A percentile compares a stretch with the other conserved stretches of the same genome.
Conservation (phyloP, 1,140 invertebrate genomes). For the Lerema accius region DNA sequence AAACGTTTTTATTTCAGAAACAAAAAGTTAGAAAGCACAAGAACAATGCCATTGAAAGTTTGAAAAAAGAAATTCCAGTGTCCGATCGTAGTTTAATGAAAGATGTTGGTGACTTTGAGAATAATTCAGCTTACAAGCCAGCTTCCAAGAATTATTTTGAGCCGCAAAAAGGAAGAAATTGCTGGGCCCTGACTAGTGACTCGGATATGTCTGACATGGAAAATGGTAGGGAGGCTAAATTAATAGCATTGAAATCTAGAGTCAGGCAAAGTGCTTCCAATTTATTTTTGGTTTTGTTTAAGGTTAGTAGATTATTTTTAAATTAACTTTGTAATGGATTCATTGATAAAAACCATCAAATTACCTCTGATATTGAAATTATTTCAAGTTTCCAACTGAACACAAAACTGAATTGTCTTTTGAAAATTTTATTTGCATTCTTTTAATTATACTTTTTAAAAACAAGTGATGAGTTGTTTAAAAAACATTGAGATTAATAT, state of each 20-base stretch:
- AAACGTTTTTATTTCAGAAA: slow-evolving; percentile 60
- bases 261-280: slow-evolving; percentile 77
- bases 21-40: slow-evolving; percentile 74
- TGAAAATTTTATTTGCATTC: no score
- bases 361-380: no score
- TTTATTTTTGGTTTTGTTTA: slow-evolving; percentile 73
- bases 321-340: no score
- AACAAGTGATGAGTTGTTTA: no score
- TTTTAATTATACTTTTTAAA: no score
- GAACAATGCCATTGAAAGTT: slow-evolving; percentile 73
- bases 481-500: no score
- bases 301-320: slow-evolving; percentile 52
- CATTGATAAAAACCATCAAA: no score
- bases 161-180: slow-evolving; percentile 51
- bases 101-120: slow-evolving; percentile 70
- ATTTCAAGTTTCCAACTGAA: no score
- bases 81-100: slow-evolving; percentile 72
- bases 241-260: slow-evolving; percentile 71
- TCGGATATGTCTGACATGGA: slow-evolving; percentile 80
- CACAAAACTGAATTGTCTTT: no score
- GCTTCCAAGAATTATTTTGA: slow-evolving; percentile 65
- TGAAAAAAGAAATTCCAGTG: slow-evolving; percentile 74
- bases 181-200: slow-evolving; percentile 73
- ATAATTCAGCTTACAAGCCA: slow-evolving; percentile 65
- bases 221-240: slow-evolving; percentile 66